A percentile compares a stretch with the other conserved stretches of the same genome.
phyloP scores from a whole-genome alignment of 2,113 vertebrate species.

The Oryzias celebensis region DNA sequence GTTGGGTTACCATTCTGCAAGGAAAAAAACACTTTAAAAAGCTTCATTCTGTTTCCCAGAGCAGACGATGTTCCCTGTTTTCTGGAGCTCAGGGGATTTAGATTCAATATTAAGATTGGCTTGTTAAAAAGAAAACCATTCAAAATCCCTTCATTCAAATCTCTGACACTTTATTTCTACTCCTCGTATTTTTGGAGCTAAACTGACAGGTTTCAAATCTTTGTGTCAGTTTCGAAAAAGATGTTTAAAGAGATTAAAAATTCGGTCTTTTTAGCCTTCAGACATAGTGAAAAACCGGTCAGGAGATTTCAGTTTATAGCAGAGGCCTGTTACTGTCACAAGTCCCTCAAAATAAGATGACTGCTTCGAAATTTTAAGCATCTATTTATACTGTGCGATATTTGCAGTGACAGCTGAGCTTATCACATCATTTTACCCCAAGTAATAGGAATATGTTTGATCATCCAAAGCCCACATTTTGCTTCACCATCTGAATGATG shows the following conservation, averaged over 20 bases:
- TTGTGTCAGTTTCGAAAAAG: too few relatives aligned
- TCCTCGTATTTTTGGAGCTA: too few relatives aligned
- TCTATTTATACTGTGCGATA: constrained; percentile 5
- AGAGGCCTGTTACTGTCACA: constrained; percentile 5
- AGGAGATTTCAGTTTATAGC: not conserved
- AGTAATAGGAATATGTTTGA: constrained; percentile 15
- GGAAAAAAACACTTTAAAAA: constrained; percentile 30
- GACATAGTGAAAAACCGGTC: not conserved
- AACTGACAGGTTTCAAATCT: too few relatives aligned
- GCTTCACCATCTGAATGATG: constrained; percentile 43
- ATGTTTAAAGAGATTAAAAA: not conserved
- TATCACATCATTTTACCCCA: not conserved
- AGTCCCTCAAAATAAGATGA: constrained; percentile 12
- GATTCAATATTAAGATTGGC: constrained; percentile 30
- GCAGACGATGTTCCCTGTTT: constrained; percentile 28
- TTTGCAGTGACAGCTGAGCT: constrained; percentile 27
- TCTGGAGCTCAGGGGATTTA: constrained; percentile 40
- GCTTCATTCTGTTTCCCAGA: constrained; percentile 32
- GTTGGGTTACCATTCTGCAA: constrained; percentile 40
- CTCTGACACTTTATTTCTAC: too few relatives aligned
- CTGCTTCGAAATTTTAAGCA: constrained; percentile 23
- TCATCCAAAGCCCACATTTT: constrained; percentile 47
- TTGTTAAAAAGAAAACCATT: constrained; percentile 46
- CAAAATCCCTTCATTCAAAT: constrained; percentile 2
- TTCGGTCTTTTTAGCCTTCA: not conserved